Conservation (phyloP, 2,113 vertebrate genomes). For the Elephas maximus region DNA sequence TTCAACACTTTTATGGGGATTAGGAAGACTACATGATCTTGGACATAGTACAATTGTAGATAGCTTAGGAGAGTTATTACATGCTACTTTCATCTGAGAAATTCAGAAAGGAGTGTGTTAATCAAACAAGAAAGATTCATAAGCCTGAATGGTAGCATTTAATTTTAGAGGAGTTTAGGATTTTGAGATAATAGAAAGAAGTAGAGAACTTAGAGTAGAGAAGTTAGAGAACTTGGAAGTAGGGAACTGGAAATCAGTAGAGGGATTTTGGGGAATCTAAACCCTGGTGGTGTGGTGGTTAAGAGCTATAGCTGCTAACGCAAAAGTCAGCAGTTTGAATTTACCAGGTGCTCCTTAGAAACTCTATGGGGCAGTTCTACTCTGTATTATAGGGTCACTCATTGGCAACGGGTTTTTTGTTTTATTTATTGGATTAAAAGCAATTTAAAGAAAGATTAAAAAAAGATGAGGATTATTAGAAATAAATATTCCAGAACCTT, state of each 20-base stretch:
- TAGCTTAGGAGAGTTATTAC: neutral
- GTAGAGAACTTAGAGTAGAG: neutral
- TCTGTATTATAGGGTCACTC: no score
- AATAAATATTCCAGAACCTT: neutral
- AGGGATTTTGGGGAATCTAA: neutral
- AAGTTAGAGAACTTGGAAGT: neutral
- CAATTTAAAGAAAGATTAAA: neutral
- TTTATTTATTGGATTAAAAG: neutral
- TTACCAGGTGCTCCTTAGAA: no score
- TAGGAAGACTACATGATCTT: neutral
- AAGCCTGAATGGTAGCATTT: neutral
- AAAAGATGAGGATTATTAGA: neutral
- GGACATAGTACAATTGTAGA: neutral
- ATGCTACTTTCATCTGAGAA: neutral
- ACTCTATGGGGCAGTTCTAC: no score
- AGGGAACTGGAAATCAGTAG: neutral
- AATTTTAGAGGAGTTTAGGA: neutral
- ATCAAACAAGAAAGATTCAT: neutral
- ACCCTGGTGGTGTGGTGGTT: neutral
- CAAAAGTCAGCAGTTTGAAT: no score
- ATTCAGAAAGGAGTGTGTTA: neutral
- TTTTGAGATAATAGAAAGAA: constrained; percentile 13
- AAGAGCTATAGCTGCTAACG: no score
- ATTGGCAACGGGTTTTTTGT: neutral
- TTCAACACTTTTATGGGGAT: neutral